Conservation (phyloP, 2,797 vertebrate genomes). For the Otus scops region DNA sequence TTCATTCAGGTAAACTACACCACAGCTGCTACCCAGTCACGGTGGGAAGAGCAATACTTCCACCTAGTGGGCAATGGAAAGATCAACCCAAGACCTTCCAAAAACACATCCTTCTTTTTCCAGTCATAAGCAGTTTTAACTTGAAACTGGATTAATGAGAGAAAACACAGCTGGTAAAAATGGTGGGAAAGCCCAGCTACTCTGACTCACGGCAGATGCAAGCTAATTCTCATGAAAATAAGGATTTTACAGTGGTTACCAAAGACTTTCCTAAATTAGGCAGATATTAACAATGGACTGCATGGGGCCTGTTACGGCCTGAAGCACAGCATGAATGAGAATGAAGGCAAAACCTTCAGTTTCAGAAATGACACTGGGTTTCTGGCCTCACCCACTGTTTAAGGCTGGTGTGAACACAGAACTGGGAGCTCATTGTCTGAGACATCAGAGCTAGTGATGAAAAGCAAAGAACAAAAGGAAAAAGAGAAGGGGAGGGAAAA, state of each 20-base stretch:
- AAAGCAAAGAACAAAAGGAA: constrained; percentile 8
- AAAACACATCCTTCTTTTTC: constrained; percentile 9
- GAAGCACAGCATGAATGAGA: constrained; percentile 27
- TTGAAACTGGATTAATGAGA: constrained; percentile 60
- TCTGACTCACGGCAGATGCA: constrained; percentile 40
- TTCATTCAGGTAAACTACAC: constrained; percentile 26
- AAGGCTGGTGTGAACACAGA: constrained; percentile 40
- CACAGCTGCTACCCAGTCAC: background rate
- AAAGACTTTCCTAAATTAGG: constrained; percentile 43
- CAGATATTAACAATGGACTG: constrained; percentile 46
- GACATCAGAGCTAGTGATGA: background rate
- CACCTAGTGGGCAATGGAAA: constrained; percentile 49
- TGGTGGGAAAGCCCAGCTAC: constrained; percentile 40
- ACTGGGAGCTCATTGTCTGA: constrained; percentile 10
- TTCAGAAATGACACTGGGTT: background rate
- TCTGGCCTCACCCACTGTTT: background rate
- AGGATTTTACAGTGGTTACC: constrained; percentile 49
- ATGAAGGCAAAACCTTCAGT: background rate
- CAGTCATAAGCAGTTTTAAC: constrained; percentile 48
- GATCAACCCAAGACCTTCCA: background rate
- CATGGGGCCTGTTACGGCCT: background rate
- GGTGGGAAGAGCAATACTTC: constrained; percentile 59
- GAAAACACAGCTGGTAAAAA: constrained; percentile 58
- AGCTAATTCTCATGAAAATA: constrained; percentile 54
- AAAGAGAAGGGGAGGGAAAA: background rate